phyloP scores from a whole-genome alignment of 2,888 invertebrate species.

The Abrostola triplasia region DNA sequence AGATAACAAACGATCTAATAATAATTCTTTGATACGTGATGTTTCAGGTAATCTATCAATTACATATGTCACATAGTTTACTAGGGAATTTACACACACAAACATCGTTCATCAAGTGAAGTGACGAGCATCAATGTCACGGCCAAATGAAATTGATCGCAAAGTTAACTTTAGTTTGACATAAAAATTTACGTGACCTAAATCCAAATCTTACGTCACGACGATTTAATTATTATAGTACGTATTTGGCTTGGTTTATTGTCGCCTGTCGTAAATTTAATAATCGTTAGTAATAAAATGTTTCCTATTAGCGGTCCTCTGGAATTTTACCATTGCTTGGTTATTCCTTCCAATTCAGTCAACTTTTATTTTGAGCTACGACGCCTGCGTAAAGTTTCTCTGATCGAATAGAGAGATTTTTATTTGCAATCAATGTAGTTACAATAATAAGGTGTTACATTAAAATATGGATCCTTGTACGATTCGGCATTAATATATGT shows the following conservation, averaged over 20 bases:
- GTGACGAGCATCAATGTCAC: conserved; percentile 21
- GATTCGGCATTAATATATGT: too few relatives aligned
- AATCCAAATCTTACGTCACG: conserved; percentile 67
- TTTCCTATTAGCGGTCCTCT: conserved; percentile 43
- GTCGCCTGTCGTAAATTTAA: conserved; percentile 67
- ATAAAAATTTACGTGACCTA: conserved; percentile 70
- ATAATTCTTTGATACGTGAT: conserved; percentile 19
- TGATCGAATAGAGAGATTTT: too few relatives aligned
- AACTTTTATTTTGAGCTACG: conserved; percentile 31
- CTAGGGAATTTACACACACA: conserved; percentile 1
- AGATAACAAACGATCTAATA: conserved; percentile 29
- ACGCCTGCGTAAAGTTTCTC: too few relatives aligned
- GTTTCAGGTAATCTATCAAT: conserved; percentile 37
- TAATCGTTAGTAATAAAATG: conserved; percentile 64
- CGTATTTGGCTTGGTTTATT: conserved; percentile 66
- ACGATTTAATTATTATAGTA: conserved; percentile 59
- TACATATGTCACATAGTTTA: conserved; percentile 21
- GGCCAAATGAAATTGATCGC: conserved; percentile 53
- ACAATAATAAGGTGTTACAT: too few relatives aligned
- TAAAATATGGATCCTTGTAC: too few relatives aligned
- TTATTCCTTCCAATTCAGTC: conserved; percentile 18
- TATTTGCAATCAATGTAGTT: too few relatives aligned
- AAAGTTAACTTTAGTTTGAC: conserved; percentile 48
- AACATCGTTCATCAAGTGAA: conserved; percentile 7
- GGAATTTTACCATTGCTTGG: conserved; percentile 41